Evolutionary conservation across 2,113 vertebrate genomes (phyloP).

Genomic region (Sakesphorus luctuosus): DNA sequence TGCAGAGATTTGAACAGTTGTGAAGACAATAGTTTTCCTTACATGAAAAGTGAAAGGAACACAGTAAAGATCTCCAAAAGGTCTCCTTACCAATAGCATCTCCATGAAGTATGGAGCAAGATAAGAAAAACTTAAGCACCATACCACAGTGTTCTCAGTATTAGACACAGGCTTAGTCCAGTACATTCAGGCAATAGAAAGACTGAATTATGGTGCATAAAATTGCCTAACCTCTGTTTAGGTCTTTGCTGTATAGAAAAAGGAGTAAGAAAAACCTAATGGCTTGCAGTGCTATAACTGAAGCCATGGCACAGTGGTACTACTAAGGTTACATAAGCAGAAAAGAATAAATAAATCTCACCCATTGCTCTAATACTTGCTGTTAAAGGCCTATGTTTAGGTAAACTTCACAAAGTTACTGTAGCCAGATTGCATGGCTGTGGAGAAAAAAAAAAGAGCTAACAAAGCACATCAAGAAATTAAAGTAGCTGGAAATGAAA

Average conservation of each 20-base stretch:
- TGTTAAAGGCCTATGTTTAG: neutral
- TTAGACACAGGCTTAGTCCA: neutral
- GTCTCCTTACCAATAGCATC: neutral
- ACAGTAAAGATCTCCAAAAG: neutral
- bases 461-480: neutral
- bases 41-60: neutral
- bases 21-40: neutral
- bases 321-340: neutral
- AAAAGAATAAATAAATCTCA: neutral
- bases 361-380: neutral
- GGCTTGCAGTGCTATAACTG: neutral
- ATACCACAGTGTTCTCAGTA: neutral
- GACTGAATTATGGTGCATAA: neutral
- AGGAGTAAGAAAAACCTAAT: neutral
- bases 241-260: neutral
- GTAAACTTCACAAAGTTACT: neutral
- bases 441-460: neutral
- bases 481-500: neutral
- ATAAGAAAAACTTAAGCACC: neutral
- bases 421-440: neutral
- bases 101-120: neutral
- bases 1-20: neutral
- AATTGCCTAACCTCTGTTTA: neutral
- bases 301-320: neutral
- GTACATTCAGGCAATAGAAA: neutral